Evolutionary conservation across 30 jellyfish, hydroid and myxozoan genomes (phyloP).

Genomic region (Hydra vulgaris): DNA sequence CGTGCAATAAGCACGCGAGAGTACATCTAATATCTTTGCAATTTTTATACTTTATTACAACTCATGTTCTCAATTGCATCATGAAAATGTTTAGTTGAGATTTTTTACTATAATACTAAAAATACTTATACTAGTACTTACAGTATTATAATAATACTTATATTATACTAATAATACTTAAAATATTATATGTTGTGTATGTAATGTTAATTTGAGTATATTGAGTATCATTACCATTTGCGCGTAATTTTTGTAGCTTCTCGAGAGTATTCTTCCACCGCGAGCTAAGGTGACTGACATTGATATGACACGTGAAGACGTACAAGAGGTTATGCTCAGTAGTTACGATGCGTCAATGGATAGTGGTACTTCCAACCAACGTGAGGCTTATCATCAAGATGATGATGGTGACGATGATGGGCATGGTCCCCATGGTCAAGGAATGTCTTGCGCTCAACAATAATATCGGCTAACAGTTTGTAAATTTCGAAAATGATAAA

Average conservation of each 20-base stretch:
- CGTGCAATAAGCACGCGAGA: too few relatives aligned
- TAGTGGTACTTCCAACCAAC: conserved; percentile 18
- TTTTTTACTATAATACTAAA: conserved; percentile 7
- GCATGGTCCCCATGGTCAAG: conserved; percentile 47
- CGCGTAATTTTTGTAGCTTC: conserved; percentile 21
- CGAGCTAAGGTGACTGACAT: conserved; percentile 20
- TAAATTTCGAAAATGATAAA: neutral
- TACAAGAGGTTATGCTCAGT: conserved; percentile 45
- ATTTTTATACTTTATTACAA: too few relatives aligned
- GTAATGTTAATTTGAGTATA: neutral
- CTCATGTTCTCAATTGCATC: neutral
- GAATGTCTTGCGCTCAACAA: conserved; percentile 93
- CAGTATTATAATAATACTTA: too few relatives aligned
- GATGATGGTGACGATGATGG: conserved; percentile 67
- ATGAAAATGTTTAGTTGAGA: neutral
- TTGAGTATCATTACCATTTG: neutral
- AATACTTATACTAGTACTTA: too few relatives aligned
- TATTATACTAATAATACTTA: neutral
- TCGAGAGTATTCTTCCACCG: conserved; percentile 60
- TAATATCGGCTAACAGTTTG: neutral
- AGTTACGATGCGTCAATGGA: conserved; percentile 25
- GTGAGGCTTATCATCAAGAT: conserved; percentile 56
- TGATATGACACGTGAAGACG: conserved; percentile 25
- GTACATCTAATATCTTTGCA: too few relatives aligned
- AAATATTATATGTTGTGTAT: neutral